Base-by-base conservation (phyloP, 2,113 vertebrate genomes). In the Pygoscelis antarcticus region DNA sequence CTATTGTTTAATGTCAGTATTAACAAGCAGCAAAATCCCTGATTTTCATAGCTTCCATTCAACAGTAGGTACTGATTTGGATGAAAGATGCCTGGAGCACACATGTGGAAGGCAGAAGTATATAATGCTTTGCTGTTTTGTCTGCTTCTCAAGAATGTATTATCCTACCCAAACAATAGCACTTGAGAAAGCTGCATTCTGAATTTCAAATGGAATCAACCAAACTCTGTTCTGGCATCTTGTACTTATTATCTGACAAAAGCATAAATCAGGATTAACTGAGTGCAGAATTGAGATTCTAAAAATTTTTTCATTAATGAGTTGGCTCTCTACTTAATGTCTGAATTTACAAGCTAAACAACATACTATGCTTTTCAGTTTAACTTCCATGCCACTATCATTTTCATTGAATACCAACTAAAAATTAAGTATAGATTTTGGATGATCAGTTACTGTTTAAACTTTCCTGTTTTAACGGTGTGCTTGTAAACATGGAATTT, bases 211-310 rank as follows among this genome's bases (percentile, higher is more conserved):
- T 69, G 49, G 58, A 47, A 92, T 61, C 85, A 60, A 47, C 66
- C 70, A 83, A 90, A 57, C 44, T 19, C 82, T 83, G 16, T 77
- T 83, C 79, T 8, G 9, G 71, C 79, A 93, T 88, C 79, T 93
- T 95, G 88, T 69, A 76, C 69, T 93, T 85, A 95, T 96, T 83
- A 95, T 80, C 85, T 77, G 79, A 61, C 85, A 90, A 86, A 90
- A 76, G 68, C 83, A 85, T n/a, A 72, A 80, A 42, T 57, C n/a
- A 34, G 57, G 44, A 86, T 72, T 87, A 78, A 79, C 61, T 60
- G 46, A 44, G 20, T 21, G 27, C 75, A 88, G 62, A 93, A 88
- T 0, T 44, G n/a, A 87, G 66, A 52, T 47, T 36, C 49, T 34
- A 60, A 44, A 40, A 1, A 2, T 38, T 47, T 76, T 72, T 72